Evolutionary conservation across 64 coral and sea anemone species (phyloP), one percentile per base, ranked within the genome.

Genomic region (Cladopsammia gracilis): DNA sequence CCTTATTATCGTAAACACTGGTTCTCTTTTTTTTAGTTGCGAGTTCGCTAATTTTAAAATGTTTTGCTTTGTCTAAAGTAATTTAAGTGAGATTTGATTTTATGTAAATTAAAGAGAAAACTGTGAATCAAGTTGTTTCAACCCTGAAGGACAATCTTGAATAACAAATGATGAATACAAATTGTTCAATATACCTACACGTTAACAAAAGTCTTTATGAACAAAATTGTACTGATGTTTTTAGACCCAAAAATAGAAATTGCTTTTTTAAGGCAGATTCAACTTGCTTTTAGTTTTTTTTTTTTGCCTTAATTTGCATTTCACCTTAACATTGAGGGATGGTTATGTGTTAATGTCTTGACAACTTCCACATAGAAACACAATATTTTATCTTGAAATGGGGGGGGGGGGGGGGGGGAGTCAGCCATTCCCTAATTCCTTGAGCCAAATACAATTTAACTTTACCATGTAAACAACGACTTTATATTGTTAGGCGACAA

Each of bases 381-480:
- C 13, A 13, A 5, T 64, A 0, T 20, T 4, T 56, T 12, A 5
- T 56, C 20, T 70, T 70, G 67, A 70, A 25, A 34, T 2, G 54
- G 54, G 54, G 13, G 54, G 54, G 26, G 42, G 2, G 70, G 15
- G 42, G 70, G 9, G 18, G 18, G 5, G 61, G 13, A 1, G 0
- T 64, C 18, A 19, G 61, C 53, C 53, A 56, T 6, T 75, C 45
- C 20, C 7, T 18, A 75, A 46, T 20, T 48, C 15, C 15, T 48
- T 75, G 45, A 48, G 46, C 16, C 15, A 16, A 20, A 75, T 75
- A 46, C 34, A 34, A 34, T 8, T 79, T 15, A 79, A 26, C 56
- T 79, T 7, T 25, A 59, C 23, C 79, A 48, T 82, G 79, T 82
- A 82, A 82, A 79, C 54, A 60, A 18, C 4, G 80, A n/a, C 47